Base-by-base conservation (phyloP, 2,113 vertebrate species). In the Calyptommatus sinebrachiatus region DNA sequence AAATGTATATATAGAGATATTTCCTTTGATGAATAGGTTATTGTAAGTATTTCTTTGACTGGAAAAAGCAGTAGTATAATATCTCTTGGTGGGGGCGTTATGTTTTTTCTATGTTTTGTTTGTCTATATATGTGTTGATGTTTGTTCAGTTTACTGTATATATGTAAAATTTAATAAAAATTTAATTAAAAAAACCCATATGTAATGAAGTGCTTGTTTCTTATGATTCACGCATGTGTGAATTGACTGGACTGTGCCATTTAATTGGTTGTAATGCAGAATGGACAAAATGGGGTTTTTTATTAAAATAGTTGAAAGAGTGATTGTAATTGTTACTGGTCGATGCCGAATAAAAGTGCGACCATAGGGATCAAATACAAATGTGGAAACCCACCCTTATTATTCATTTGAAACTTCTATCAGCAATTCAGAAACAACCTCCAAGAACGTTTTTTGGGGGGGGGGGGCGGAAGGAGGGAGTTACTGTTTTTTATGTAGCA, bases 341-440 rank as follows among this genome's bases (percentile, higher is more conserved):
- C 71, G 73, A 50, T 1, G 35, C 53, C 70, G 45, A 29, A 70
- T 65, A 50, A 57, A 57, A 75, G 12, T 0, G 0, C 4, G 18
- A 35, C 31, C 84, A 70, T 4, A 14, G 18, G 62, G 73, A 41
- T 28, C 26, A 62, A 83, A 79, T 79, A 48, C 46, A 78, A 7
- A 72, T 71, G 1, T 61, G 66, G 35, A 76, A 73, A 2, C 2
- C 18, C 28, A 79, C 14, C 35, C 63, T 29, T 41, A 45, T 16
- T 35, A 83, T 31, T 53, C 18, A 24, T 66, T 14, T 83, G 26
- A 70, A 26, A 18, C 45, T 87, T 77, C 80, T 82, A n/a, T 3
- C 83, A 22, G 57, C 16, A 10, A 77, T 31, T 10, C 48, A 87
- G 77, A 83, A 88, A 84, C 74, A 79, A 53, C 71, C 60, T 41